Percentiles rank a stretch among this genome's conserved stretches.
Evolutionary conservation across 1,140 invertebrate species (phyloP).

Genomic region (Schlechtendalia chinensis): DNA sequence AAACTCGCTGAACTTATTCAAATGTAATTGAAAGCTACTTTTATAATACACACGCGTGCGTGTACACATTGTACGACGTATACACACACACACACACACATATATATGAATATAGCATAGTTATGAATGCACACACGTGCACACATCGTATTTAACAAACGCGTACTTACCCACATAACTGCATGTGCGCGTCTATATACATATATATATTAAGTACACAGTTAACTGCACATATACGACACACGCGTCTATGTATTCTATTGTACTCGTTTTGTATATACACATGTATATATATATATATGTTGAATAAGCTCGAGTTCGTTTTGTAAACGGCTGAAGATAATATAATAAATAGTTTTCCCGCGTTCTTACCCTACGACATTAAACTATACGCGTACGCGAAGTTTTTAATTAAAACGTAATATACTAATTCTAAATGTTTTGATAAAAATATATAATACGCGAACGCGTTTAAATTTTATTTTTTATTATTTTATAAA

Average conservation of each 20-base stretch:
- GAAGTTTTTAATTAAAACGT: neutral
- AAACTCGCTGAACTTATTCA: constrained; percentile 11
- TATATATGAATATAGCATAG: neutral
- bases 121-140: neutral
- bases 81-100: too few relatives aligned
- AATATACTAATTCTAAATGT: neutral
- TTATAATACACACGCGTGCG: neutral
- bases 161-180: neutral
- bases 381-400: neutral
- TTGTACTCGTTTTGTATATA: neutral
- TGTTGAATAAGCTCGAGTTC: neutral
- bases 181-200: neutral
- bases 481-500: too few relatives aligned
- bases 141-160: too few relatives aligned
- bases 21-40: constrained; percentile 12
- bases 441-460: neutral
- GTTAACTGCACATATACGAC: too few relatives aligned
- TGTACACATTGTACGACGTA: neutral
- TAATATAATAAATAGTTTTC: too few relatives aligned
- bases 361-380: neutral
- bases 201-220: too few relatives aligned
- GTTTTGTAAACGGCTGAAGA: too few relatives aligned
- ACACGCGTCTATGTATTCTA: neutral
- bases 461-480: too few relatives aligned
- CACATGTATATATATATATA: neutral